Evolutionary conservation across 2,888 invertebrate genomes (phyloP), one percentile per base, ranked within the genome.

Genomic region (Eupithecia exiguata): DNA sequence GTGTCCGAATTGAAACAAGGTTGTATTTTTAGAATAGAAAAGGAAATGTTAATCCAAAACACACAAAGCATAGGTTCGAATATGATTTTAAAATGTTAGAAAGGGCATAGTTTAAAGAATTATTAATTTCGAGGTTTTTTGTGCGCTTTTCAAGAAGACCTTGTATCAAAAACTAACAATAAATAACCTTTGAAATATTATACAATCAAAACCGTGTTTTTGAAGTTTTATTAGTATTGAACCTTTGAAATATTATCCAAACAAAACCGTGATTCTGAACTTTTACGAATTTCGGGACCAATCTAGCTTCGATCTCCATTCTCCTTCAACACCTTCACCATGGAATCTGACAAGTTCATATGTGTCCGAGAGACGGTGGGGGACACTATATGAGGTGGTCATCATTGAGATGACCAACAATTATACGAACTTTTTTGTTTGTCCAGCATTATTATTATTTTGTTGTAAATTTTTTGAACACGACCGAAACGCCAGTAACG

Each of bases 81-180:
- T 21, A 18, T 53, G 18, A 21, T 53, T 43, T 1, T 46, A 46
- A n/a, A 49, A 53, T 53, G 21, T 21, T 53, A 21, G 53, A 21
- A 53, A 53, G 49, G 49, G 21, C 53, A 53, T 21, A 53, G 53
- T 21, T 21, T 12, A 53, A 53, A 21, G 12, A 53, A 21, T 53
- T 18, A 46, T 46, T 21, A 53, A 53, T n/a, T 53, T 53, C 1
- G n/a, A 49, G 9, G 53, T 53, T 53, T 21, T 21, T 49, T 53
- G 16, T 53, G 53, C 3, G 21, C 10, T 21, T 0, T 53, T 21
- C 12, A 21, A 53, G 53, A 21, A 53, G 53, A 21, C 21, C 53
- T 53, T 21, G n/a, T 53, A 9, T 53, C 21, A 10, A 53, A n/a
- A 53, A 53, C 53, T 21, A 63, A 63, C 62, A 62, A 63, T n/a